Evolutionary conservation across 2,888 invertebrate genomes (phyloP), one percentile per base, ranked within the genome.

Genomic region (Hyppa rectilinea): DNA sequence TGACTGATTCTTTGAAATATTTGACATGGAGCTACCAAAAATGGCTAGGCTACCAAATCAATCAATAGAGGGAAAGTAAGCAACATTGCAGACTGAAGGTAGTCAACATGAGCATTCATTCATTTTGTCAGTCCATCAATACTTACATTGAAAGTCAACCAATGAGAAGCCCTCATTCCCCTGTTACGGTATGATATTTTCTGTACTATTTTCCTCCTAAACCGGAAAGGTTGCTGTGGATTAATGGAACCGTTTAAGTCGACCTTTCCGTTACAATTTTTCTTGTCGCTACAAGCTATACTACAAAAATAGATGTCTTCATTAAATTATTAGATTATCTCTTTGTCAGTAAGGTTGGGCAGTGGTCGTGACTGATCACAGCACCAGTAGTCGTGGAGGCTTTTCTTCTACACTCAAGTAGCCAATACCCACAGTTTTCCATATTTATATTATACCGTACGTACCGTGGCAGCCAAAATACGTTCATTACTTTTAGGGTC

Each of bases 191-290:
- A 31, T 43, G 29, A 56, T 55, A 49, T 67, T 50, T 43, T 65
- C 45, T 40, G 4, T 23, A 49, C 20, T 36, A 29, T 71, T 72
- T 76, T 68, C 72, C 43, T 56, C 29, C 23, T 29, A 38, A 38
- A 43, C 34, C 36, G 55, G 29, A 50, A 67, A 68, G 40, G 49
- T 55, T 76, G 9, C 20, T 34, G 53, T 29, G 26, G 38, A 53
- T 71, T 75, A 47, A 75, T 65, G 34, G 53, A 40, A 26, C 26
- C 31, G 47, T 65, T 47, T 64, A 71, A 75, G 36, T 34, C 38
- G 14, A 49, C 49, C 12, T 73, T 40, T 69, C 31, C 62, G 61
- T 29, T 61, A 34, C 74, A 26, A 26, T 72, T 59, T 61, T 61
- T 40, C 34, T 14, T 70, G 12, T 26, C 4, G 12, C 20, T 23